A percentile compares a stretch with the other conserved stretches of the same genome.
Conservation (phyloP, 2,797 vertebrate genomes). For the Petrocephalus sullivani region DNA sequence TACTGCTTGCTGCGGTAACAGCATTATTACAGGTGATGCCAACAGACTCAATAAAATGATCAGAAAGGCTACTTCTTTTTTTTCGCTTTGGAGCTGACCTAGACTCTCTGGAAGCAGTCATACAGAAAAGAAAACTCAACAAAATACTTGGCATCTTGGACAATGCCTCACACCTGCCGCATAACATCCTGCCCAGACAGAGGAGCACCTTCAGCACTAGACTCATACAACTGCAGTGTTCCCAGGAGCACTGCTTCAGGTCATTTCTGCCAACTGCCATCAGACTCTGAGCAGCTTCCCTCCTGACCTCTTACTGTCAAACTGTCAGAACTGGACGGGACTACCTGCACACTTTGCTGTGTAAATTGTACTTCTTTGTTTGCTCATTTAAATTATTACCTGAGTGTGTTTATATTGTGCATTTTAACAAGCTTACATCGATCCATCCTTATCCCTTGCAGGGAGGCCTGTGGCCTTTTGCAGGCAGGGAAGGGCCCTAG, state of each 20-base stretch:
- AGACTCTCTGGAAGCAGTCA: background rate
- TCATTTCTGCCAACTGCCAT: background rate
- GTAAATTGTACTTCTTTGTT: background rate
- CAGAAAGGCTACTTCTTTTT: background rate
- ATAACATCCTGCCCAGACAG: background rate
- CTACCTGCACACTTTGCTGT: background rate
- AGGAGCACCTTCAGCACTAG: background rate
- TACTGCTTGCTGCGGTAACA: background rate
- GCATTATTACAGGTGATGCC: background rate
- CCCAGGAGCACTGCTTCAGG: background rate
- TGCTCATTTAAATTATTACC: background rate
- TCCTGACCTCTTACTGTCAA: slow-evolving; percentile 1
- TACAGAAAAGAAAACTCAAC: background rate
- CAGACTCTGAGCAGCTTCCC: background rate
- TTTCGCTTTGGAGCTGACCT: background rate
- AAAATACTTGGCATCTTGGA: background rate
- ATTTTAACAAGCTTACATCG: background rate
- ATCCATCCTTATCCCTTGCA: background rate
- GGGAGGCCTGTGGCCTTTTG: background rate
- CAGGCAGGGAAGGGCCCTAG: background rate
- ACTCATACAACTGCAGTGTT: background rate
- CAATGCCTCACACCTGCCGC: background rate
- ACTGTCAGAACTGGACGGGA: background rate
- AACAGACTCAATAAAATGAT: background rate
- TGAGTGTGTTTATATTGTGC: background rate